Evolutionary conservation across 1,140 invertebrate genomes (phyloP), one percentile per base, ranked within the genome.

Genomic region (Drosophila nigrodunni): DNA sequence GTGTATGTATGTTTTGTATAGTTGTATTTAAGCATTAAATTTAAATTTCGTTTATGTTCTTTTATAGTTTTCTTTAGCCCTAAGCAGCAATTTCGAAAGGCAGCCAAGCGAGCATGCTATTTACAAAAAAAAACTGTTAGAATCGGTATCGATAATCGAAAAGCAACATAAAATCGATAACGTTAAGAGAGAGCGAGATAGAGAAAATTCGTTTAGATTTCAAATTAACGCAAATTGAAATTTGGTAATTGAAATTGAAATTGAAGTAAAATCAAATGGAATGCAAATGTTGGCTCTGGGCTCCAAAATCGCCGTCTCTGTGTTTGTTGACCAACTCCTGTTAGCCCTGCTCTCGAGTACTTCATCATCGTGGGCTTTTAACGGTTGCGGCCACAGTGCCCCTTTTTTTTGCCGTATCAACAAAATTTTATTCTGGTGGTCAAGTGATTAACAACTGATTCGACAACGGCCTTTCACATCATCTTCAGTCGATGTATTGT

Each of bases 371-470:
- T 39, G 3, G 50, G 61, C 34, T 37, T 35, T 49, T 3, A 9
- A 80, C 82, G 81, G 77, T 21, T 52, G 82, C 90, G 86, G 90
- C 89, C 90, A 91, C 67, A 72, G 34, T 86, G 74, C 67, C 79
- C 79, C 79, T 73, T 47, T 46, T 69, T 67, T 35, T 15, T 62
- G 80, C 66, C 90, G 86, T 91, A 90, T 80, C 39, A 88, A 91
- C 82, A 91, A 91, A 92, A 92, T 92, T 91, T 91, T 92, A 91
- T 78, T 80, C 90, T 89, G 81, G 83, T 90, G 90, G 82, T 92
- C 90, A 91, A 91, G 90, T 89, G 82, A 92, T 92, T 92, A 90
- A 80, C 66, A 78, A 58, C 50, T 74, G 65, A 49, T 57, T 62
- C 58, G 43, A 68, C 65, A 47, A 71, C n/a, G 18, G 44, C 49